A percentile compares a stretch with the other conserved stretches of the same genome.
Conservation (phyloP, 1,140 invertebrate genomes). For the Trichonephila inaurata region DNA sequence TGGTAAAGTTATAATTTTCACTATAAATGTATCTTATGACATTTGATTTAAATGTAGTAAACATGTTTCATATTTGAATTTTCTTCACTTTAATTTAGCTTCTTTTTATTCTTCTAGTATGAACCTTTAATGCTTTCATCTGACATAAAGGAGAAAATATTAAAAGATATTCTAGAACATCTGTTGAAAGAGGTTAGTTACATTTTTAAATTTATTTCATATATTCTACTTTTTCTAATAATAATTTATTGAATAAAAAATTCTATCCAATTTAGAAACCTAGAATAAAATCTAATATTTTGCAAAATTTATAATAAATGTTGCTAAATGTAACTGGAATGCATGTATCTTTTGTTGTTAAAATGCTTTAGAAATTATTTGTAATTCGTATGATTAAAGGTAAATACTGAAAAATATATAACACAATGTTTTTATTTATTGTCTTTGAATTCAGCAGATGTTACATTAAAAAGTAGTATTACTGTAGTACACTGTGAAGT, state of each 20-base stretch:
- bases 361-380: no score
- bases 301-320: no score
- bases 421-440: no score
- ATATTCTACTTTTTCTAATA: neutral
- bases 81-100: neutral
- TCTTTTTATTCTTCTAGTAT: slow-evolving; percentile 24
- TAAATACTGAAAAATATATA: no score
- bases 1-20: slow-evolving; percentile 51
- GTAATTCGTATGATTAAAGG: no score
- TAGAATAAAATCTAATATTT: no score
- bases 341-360: no score
- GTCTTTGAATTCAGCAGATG: no score
- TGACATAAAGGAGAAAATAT: slow-evolving; percentile 49
- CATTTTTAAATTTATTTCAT: neutral
- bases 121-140: slow-evolving; percentile 49
- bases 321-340: no score
- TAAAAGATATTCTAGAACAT: slow-evolving; percentile 67
- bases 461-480: no score
- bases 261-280: no score
- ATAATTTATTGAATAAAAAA: neutral
- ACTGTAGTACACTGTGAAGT: no score
- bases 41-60: neutral
- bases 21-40: neutral
- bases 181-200: slow-evolving; percentile 53
- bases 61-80: neutral